A percentile compares a stretch with the other conserved stretches of the same genome.
Evolutionary conservation across 2,113 vertebrate species (phyloP).

Genomic region (Halcyon senegalensis): DNA sequence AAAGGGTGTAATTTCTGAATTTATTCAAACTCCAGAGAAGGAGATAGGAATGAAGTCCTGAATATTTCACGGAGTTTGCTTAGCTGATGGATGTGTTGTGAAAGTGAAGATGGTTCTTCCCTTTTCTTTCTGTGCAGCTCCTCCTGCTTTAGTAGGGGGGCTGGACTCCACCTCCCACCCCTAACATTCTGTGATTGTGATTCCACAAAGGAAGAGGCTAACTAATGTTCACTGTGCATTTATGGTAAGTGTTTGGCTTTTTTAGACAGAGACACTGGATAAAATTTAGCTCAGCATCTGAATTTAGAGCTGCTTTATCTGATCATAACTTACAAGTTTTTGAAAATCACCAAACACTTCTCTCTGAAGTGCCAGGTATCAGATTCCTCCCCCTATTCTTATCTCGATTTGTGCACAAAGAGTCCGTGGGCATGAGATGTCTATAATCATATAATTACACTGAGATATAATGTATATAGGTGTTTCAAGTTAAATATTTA

Average conservation of each 20-base stretch:
- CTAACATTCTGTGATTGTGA: no score
- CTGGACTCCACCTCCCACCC: no score
- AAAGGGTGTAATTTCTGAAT: neutral
- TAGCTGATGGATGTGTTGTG: neutral
- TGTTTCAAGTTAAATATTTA: neutral
- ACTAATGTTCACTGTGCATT: neutral
- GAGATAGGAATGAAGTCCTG: neutral
- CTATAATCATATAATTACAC: neutral
- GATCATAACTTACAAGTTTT: neutral
- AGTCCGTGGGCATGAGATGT: neutral
- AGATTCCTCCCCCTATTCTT: neutral
- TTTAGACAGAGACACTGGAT: neutral
- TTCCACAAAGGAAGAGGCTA: neutral
- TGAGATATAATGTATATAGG: neutral
- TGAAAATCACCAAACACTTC: neutral
- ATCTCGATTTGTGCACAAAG: neutral
- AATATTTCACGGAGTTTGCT: neutral
- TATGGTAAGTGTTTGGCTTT: neutral
- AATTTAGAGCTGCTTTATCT: neutral
- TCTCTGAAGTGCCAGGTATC: neutral
- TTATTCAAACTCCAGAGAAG: neutral
- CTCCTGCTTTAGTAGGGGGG: neutral
- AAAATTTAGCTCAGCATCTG: neutral
- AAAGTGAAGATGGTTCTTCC: neutral
- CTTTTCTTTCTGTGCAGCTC: neutral